A percentile compares a stretch with the other conserved stretches of the same genome.
These are phyloP conservation scores for Tragelaphus strepsiceros DNA, from an alignment of 2,113 vertebrate species.

Conservation along the genomic window DNA sequence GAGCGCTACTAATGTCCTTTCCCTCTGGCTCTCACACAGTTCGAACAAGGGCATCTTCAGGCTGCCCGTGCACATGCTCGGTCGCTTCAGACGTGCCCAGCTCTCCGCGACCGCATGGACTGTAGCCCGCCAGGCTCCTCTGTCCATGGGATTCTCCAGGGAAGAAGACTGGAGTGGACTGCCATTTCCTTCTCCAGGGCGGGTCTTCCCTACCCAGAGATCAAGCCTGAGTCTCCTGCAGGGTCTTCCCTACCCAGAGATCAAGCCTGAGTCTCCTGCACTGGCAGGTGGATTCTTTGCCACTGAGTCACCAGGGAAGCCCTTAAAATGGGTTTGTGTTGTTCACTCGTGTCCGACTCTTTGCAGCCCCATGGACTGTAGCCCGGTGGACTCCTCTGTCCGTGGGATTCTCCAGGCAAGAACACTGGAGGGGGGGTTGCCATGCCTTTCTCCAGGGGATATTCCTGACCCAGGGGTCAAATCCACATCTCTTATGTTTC, in stretches of 20 bases:
- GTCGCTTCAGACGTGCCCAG: neutral
- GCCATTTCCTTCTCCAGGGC: neutral
- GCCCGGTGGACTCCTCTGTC: neutral
- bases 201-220: neutral
- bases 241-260: neutral
- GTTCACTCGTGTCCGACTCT: neutral
- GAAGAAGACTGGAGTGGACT: neutral
- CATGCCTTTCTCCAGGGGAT: neutral
- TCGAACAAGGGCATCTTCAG: neutral
- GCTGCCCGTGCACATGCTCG: fast-evolving
- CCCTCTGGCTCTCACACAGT: neutral
- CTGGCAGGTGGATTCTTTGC: neutral
- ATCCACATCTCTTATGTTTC: neutral
- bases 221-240: neutral
- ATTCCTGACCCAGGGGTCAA: neutral
- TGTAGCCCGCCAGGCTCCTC: neutral
- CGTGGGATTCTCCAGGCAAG: neutral
- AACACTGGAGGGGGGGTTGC: neutral
- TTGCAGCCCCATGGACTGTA: neutral
- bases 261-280: neutral
- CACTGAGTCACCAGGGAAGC: neutral
- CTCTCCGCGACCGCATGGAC: neutral
- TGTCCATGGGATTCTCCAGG: neutral
- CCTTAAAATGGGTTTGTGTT: neutral
- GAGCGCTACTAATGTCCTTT: fast-evolving